Percentiles rank a stretch among this genome's conserved stretches.
Conservation (phyloP, 2,113 vertebrate species). For the Connochaetes taurinus region DNA sequence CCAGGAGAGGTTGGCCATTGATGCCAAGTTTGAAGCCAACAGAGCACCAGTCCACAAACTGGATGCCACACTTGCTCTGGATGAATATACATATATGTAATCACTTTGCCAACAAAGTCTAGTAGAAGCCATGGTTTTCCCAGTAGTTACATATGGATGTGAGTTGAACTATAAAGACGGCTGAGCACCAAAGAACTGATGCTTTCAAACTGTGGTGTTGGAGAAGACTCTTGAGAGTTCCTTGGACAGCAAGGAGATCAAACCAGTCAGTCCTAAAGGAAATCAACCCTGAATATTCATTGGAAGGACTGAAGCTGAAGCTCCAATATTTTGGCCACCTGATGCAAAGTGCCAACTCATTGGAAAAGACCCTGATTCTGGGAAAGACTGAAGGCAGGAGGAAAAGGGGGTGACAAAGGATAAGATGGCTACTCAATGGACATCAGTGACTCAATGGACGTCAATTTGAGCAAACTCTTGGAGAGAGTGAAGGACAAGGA, state of each 20-base stretch:
- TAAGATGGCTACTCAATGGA: neutral
- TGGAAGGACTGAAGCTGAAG: neutral
- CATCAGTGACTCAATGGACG: neutral
- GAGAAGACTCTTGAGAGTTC: neutral
- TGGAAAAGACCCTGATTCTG: neutral
- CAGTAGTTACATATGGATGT: neutral
- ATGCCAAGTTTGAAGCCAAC: neutral
- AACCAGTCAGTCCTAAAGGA: neutral
- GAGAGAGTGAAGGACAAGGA: neutral
- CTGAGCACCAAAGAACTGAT: neutral
- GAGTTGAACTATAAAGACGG: neutral
- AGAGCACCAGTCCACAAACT: no score
- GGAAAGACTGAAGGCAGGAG: neutral
- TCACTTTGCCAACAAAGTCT: neutral
- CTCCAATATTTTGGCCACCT: neutral
- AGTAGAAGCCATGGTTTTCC: neutral
- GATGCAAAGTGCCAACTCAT: fast-evolving
- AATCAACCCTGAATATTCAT: neutral
- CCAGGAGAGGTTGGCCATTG: neutral
- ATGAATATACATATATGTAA: neutral
- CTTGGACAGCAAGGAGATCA: neutral
- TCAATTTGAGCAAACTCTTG: neutral
- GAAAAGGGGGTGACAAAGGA: neutral
- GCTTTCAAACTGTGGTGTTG: neutral
- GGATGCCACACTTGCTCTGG: no score